Evolutionary conservation across 2,888 invertebrate genomes (phyloP).

Genomic region (Idaea straminata): DNA sequence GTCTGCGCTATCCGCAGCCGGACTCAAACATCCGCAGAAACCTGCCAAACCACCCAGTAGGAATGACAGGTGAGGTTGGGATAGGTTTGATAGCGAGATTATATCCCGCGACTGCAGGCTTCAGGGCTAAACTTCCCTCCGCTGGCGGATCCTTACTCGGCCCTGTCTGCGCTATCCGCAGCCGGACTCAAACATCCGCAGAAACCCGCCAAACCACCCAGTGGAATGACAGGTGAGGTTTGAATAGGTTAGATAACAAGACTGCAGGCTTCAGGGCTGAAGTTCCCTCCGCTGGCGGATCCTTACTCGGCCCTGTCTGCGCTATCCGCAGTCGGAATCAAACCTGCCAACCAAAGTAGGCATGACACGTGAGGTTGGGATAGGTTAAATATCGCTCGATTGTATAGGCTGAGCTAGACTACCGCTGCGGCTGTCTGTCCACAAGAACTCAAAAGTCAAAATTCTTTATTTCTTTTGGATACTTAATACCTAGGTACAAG

Average conservation of each 20-base stretch:
- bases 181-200: slow-evolving; percentile 61
- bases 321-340: slow-evolving; percentile 57
- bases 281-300: slow-evolving; percentile 83
- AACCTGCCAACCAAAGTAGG: slow-evolving; percentile 55
- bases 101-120: slow-evolving; percentile 50
- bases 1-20: slow-evolving; percentile 61
- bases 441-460: too few species aligned
- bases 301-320: slow-evolving; percentile 72
- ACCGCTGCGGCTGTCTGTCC: too few species aligned
- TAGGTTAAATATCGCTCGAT: too few species aligned
- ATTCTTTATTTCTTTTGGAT: too few species aligned
- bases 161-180: slow-evolving; percentile 63
- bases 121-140: slow-evolving; percentile 86
- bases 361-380: slow-evolving; percentile 54
- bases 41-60: slow-evolving; percentile 53
- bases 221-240: slow-evolving; percentile 58
- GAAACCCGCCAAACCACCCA: slow-evolving; percentile 55
- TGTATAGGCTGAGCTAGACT: too few species aligned
- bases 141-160: slow-evolving; percentile 74
- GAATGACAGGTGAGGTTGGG: slow-evolving; percentile 55
- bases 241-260: too few species aligned
- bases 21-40: slow-evolving; percentile 62
- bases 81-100: slow-evolving; percentile 40
- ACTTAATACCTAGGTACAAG: too few species aligned
- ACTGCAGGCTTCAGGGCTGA: slow-evolving; percentile 80